phyloP scores from a whole-genome alignment of 2,797 vertebrate genomes.

The Rallus crepitans region DNA sequence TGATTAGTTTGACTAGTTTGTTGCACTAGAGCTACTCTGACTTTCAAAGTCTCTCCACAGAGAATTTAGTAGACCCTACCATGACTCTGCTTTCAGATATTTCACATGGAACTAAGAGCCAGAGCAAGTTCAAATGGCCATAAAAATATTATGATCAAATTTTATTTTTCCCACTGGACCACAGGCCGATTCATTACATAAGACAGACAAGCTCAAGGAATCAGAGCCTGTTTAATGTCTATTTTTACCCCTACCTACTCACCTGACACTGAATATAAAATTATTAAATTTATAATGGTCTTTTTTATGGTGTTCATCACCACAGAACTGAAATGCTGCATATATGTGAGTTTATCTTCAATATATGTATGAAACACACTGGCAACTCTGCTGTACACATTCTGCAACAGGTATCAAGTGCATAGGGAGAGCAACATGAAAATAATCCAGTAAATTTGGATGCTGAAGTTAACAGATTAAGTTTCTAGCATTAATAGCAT shows the following conservation, averaged over 20 bases:
- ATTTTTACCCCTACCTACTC: background rate
- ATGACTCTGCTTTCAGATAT: background rate
- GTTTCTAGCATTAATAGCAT: background rate
- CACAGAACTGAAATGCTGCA: background rate
- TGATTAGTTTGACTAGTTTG: constrained; percentile 26
- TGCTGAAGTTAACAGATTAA: background rate
- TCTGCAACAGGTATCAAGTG: background rate
- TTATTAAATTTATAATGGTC: background rate
- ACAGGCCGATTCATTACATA: background rate
- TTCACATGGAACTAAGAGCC: background rate
- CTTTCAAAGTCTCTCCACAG: background rate
- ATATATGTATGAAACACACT: background rate
- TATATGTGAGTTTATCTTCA: background rate
- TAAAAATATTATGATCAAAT: constrained; percentile 17
- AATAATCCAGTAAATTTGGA: background rate
- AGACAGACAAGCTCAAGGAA: background rate
- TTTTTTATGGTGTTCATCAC: background rate
- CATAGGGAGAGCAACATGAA: background rate
- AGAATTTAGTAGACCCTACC: background rate
- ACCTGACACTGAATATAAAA: background rate
- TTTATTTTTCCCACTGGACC: background rate
- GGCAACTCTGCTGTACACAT: background rate
- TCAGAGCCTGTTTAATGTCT: background rate
- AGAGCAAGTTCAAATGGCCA: background rate
- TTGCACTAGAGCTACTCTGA: background rate